Evolutionary conservation across 2,113 vertebrate genomes (phyloP), one percentile per base, ranked within the genome.

Genomic region (Hiodon alosoides): DNA sequence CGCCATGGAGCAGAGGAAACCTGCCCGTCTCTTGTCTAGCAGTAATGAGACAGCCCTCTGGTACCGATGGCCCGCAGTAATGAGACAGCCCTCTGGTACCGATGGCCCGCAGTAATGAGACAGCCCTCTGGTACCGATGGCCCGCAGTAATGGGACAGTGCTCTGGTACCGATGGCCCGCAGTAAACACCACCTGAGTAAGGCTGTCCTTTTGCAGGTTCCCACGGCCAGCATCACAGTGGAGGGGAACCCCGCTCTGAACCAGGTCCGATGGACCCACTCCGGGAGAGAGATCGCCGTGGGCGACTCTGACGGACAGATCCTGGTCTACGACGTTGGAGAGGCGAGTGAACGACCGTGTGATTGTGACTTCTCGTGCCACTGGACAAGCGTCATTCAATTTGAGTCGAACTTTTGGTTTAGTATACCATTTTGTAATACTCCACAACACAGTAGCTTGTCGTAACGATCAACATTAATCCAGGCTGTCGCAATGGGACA

Each of bases 251-350:
- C 96, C 11, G 97, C 97, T 11, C 90, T 99, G 85, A 99, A 99
- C 88, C 93, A 94, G 4, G 95, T 98, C 71, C 92, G 94, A 86
- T 99, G 97, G 97, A 91, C 95, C 5, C 94, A 95, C 65, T 93
- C 96, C 4, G 97, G 97, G 64, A 93, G 94, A 87, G 97, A 99
- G 89, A 95, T 99, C 66, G 97, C 97, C n/a, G 95, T 96, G 0
- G 97, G 97, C 2, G 96, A 98, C 85, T 99, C 97, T 0, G 97
- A 99, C 75, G 97, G 97, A 73, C 93, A 95, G 77, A 95, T 99
- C 78, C 92, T 94, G 81, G 94, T 98, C 77, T 98, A 98, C 14
- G 97, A 99, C 0, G 94, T 99, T 64, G 97, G 97, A 85, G 97
- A 98, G 95, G 97, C 98, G 84, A 87, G 93, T 75, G 55, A 8